Evolutionary conservation across 2,113 vertebrate genomes (phyloP), one percentile per base, ranked within the genome.

Genomic region (Otis tarda): DNA sequence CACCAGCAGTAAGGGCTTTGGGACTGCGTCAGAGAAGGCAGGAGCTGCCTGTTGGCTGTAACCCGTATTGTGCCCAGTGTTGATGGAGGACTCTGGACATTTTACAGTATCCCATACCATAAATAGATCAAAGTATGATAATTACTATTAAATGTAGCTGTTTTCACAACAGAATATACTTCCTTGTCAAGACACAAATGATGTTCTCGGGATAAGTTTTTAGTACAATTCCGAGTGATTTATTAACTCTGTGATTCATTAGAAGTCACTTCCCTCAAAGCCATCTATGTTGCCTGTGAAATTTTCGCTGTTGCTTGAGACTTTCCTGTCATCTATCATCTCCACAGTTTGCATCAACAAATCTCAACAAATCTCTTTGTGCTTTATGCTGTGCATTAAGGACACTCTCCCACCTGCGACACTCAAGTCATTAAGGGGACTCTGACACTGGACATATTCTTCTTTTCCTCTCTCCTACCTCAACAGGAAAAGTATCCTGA

Each of bases 191-290:
- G 52, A 35, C 43, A 90, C 30, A 94, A 94, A 94, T 87, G 71
- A 95, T 95, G 70, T 24, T 87, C 27, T 87, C 50, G 35, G 56
- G 90, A 67, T 92, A 96, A 65, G 27, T 79, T 90, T 94, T 79
- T 83, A 78, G 47, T 35, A 12, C 85, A 84, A 80, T 91, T 92
- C 85, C 83, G 89, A 63, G 67, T 56, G 92, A 89, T 93, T 95
- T 91, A 92, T 95, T 91, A 92, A 35, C 87, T 94, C 91, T 81
- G 52, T 33, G 33, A 52, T 64, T 94, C 73, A 86, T 92, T 83
- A 55, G 55, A 73, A 67, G n/a, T 89, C 47, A 47, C 83, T 94
- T 77, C 93, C 55, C 71, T 90, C 87, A 45, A 92, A 92, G 76
- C 69, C 23, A 80, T 81, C 85, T 77, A 11, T 71, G 78, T 39